Percentiles rank a stretch among this genome's conserved stretches.
Evolutionary conservation across 2,888 invertebrate species (phyloP).

Genomic region (Troglohyphantes excavatus): DNA sequence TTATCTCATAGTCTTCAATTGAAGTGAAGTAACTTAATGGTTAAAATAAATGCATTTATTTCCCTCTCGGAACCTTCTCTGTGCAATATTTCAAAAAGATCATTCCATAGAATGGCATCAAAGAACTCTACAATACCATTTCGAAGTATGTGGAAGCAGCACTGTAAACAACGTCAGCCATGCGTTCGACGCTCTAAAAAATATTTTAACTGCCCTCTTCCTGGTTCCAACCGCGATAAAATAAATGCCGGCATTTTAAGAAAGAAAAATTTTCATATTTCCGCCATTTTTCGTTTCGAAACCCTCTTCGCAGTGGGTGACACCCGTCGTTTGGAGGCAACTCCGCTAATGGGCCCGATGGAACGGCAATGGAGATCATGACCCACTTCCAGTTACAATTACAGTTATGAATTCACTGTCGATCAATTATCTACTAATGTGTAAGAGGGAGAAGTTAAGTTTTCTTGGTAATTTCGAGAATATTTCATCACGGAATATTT

Average conservation of each 20-base stretch:
- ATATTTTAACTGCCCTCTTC: conserved; percentile 29
- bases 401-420: background rate
- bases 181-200: conserved; percentile 48
- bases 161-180: conserved; percentile 35
- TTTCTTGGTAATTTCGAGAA: background rate
- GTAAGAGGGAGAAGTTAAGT: background rate
- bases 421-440: conserved; percentile 10
- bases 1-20: no score
- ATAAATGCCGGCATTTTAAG: conserved; percentile 7
- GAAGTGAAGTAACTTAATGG: no score
- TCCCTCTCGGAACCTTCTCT: no score
- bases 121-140: no score
- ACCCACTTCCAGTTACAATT: conserved; percentile 17
- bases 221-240: conserved; percentile 44
- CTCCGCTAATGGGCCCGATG: conserved; percentile 13
- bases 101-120: no score
- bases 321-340: conserved; percentile 15
- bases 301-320: conserved; percentile 17
- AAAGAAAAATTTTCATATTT: conserved; percentile 16
- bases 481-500: background rate
- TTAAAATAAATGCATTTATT: no score
- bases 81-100: no score
- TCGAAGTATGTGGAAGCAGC: background rate
- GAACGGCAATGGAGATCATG: conserved; percentile 41
- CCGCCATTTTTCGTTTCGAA: conserved; percentile 34